Evolutionary conservation across 2,113 vertebrate species (phyloP).

Genomic region (Pontoporia blainvillei): DNA sequence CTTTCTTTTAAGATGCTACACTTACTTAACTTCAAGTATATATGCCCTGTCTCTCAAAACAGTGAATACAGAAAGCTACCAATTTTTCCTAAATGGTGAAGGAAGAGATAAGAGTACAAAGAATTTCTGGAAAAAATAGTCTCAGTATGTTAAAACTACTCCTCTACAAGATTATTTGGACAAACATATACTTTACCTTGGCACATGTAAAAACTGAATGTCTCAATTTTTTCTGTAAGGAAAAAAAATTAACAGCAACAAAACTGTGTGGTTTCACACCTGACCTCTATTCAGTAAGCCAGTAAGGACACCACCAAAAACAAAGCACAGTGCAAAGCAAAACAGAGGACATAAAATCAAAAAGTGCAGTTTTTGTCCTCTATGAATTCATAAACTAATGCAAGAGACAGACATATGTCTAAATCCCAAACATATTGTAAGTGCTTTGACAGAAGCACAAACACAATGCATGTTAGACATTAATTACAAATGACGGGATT

Average conservation of each 20-base stretch:
- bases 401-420: neutral
- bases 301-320: neutral
- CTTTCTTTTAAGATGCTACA: neutral
- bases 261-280: neutral
- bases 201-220: neutral
- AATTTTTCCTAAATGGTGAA: neutral
- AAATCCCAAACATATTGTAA: slow-evolving; percentile 1
- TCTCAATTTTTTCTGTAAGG: neutral
- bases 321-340: neutral
- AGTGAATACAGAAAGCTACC: neutral
- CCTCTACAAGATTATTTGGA: neutral
- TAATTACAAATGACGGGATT: neutral
- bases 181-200: neutral
- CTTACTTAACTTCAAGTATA: neutral
- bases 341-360: neutral
- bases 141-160: neutral
- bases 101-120: neutral
- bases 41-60: neutral
- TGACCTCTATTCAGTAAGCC: neutral
- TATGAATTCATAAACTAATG: neutral
- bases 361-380: neutral
- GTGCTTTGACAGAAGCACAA: neutral
- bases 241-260: neutral
- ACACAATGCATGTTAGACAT: neutral
- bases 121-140: neutral